Base-by-base conservation (phyloP, 2,113 vertebrate species). In the Burhinus oedicnemus region DNA sequence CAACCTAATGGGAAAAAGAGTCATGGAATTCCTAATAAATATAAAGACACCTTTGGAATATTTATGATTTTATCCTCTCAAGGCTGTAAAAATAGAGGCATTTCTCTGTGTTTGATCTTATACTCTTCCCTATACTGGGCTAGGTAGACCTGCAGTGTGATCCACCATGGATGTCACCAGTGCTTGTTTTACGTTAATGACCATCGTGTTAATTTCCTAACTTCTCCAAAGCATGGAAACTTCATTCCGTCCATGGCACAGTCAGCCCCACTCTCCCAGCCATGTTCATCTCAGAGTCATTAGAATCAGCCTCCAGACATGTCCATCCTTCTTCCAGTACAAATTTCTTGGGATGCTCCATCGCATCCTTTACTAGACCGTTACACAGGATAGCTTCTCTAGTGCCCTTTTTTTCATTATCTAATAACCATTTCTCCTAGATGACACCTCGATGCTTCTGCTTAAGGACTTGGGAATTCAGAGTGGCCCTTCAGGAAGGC, bases 121-220 rank as follows among this genome's bases (percentile, higher is more conserved):
- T 5, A 25, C 3, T 19, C n/a, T 64, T 47, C 62, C 14, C 12
- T 64, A 0, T 34, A 10, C 21, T 40, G 49, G 15, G 15, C 3
- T 79, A 51, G 7, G 10, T 13, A 65, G 22, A 69, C 8, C 22
- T 44, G 19, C 21, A 29, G 5, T 22, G 13, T 44, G 58, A 64
- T 9, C 32, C 21, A 51, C 21, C n/a, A 8, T 10, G 20, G n/a
- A 34, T 36, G 21, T 22, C 47, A 44, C 12, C 62, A 65, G 27
- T 44, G 44, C 12, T 30, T 82, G 30, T 15, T 51, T 72, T 89
- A 45, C 32, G 23, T 49, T 89, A 65, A 62, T 62, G 25, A 65
- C 15, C 8, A 8, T 61, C 1, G 0, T 14, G 1, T 61, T 69
- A 27, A 66, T 54, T 69, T 85, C 13, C 40, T 32, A 32, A 13